A percentile compares a stretch with the other conserved stretches of the same genome.
Conservation (phyloP, 2,113 vertebrate species). For the Pollachius pollachius region DNA sequence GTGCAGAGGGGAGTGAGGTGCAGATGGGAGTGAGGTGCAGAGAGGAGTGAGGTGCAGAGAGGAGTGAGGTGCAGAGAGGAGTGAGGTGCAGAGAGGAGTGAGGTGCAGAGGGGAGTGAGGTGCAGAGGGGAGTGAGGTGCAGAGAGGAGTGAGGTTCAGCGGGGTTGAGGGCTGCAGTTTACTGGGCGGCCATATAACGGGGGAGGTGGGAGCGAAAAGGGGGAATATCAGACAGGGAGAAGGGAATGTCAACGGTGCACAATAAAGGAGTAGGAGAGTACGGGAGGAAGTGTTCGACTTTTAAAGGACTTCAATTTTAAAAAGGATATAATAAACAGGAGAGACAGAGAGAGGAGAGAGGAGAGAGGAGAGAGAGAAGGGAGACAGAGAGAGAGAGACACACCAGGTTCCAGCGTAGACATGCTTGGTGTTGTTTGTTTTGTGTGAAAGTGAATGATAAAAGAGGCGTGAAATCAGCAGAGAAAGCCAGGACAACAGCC, state of each 20-base stretch:
- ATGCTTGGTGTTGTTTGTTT: constrained; percentile 98
- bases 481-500: constrained; percentile 97
- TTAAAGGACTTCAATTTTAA: constrained; percentile 9
- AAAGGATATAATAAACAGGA: constrained; percentile 1
- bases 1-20: no score
- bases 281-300: constrained; percentile 11
- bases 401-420: constrained; percentile 88
- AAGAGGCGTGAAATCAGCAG: constrained; percentile 99
- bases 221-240: constrained; percentile 17
- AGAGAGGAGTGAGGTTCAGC: no score
- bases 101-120: no score
- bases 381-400: constrained; percentile 25
- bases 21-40: no score
- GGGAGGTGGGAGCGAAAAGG: constrained; percentile 47
- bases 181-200: constrained; percentile 15
- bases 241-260: constrained; percentile 21
- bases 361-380: not conserved
- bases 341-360: not conserved
- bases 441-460: constrained; percentile 99
- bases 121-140: no score
- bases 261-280: constrained; percentile 14
- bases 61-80: no score
- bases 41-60: no score
- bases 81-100: no score
- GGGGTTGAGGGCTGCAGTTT: constrained; percentile 51